A percentile compares a stretch with the other conserved stretches of the same genome.
Conservation (phyloP, 2,113 vertebrate species). For the Cettia cetti region DNA sequence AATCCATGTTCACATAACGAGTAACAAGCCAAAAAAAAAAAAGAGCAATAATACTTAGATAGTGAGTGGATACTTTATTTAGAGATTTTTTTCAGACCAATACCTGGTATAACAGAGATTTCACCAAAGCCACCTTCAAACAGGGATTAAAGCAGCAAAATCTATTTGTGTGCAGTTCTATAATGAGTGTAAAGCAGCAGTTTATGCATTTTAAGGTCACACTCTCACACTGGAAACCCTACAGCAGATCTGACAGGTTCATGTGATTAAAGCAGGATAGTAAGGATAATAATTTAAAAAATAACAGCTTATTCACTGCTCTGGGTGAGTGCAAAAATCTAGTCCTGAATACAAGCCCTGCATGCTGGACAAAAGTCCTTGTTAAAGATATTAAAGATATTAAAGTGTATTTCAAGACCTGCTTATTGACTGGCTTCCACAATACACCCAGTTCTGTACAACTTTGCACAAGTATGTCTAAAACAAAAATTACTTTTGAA, state of each 20-base stretch:
- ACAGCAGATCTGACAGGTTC: not conserved
- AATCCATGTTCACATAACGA: not conserved
- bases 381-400: not conserved
- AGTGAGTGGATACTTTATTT: not conserved
- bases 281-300: not conserved
- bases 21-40: not conserved
- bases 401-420: not conserved
- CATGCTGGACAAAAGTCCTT: fast-evolving
- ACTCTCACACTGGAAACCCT: not conserved
- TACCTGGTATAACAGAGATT: not conserved
- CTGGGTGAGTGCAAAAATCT: not conserved
- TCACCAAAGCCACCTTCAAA: not conserved
- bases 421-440: not conserved
- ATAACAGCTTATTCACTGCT: not conserved
- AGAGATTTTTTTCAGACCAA: not conserved
- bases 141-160: not conserved
- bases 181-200: not conserved
- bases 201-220: not conserved
- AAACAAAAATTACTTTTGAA: not conserved
- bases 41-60: not conserved
- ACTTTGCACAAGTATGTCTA: not conserved
- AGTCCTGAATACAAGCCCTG: not conserved
- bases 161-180: not conserved
- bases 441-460: not conserved
- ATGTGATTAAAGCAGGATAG: not conserved